Base-by-base conservation (phyloP, 2,888 invertebrate species). In the Tenthredo amoena region DNA sequence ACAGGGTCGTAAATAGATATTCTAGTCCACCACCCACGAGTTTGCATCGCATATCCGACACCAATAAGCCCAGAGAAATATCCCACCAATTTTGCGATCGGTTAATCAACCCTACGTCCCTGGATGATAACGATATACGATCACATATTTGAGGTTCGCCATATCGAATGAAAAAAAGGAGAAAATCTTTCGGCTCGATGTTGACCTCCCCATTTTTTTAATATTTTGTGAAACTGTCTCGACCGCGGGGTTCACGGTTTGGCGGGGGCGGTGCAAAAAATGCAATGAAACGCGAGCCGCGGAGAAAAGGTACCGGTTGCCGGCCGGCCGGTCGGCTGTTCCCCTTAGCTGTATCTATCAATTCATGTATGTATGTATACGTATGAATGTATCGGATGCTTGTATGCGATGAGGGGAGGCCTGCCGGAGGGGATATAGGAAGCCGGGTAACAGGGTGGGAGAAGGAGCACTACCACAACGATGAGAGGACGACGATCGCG, bases 241-340 rank as follows among this genome's bases (percentile, higher is more conserved):
- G 47, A 74, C 18, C 18, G 40, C 43, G 10, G 26, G 43, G 40
- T 43, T 40, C 43, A 74, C 74, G 43, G 21, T 74, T 7, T 18
- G 55, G 47, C 77, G 77, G 31, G 77, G 77, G 84, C 84, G 72
- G 37, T 40, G 62, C 21, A 40, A 74, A 74, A 74, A 74, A 74
- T 31, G 72, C 72, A 74, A 26, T 31, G 84, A 40, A 77, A 77
- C 62, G 26, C 40, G 84, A 74, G 40, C 43, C 21, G 34, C 21
- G 71, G 40, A 76, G 21, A 43, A 55, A 77, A 76, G 77, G 79
- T 55, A 71, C 77, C 74, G 68, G 85, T 85, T 85, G 82, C 77
- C 74, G 79, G 79, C 79, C 34, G 76, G 37, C 77, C 31, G 76
- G 74, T 76, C 10, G 65, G 43, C 81, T 62, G 62, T 58, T 81